Evolutionary conservation across 2,113 vertebrate genomes (phyloP).

Genomic region (Synchiropus splendidus): DNA sequence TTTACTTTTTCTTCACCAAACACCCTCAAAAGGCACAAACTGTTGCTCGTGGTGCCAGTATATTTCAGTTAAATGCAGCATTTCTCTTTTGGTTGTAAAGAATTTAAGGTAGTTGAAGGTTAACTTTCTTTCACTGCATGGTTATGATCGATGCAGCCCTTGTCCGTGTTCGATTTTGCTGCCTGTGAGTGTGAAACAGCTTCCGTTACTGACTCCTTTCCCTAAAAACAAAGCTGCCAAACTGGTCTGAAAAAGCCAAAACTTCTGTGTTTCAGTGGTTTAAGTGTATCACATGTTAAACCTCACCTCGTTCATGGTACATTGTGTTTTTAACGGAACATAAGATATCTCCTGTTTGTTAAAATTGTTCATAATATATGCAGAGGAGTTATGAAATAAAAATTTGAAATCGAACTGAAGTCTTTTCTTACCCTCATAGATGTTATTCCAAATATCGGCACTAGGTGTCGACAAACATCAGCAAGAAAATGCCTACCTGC

Average conservation of each 20-base stretch:
- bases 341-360: conserved; percentile 46
- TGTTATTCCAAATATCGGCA: no score
- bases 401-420: no score
- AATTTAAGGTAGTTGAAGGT: no score
- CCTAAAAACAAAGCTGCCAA: conserved; percentile 55
- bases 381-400: conserved; percentile 51
- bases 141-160: conserved; percentile 11
- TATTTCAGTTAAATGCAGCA: conserved; percentile 3
- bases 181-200: conserved; percentile 30
- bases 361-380: conserved; percentile 54
- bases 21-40: conserved; percentile 17
- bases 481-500: no score
- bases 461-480: no score
- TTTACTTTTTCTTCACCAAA: neutral
- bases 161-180: conserved; percentile 14
- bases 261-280: conserved; percentile 49
- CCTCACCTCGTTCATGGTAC: conserved; percentile 56
- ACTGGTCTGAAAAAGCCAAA: conserved; percentile 57
- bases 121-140: conserved; percentile 25
- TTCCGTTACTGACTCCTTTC: conserved; percentile 32
- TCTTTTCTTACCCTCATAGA: no score
- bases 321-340: conserved; percentile 52
- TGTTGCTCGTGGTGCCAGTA: conserved; percentile 1
- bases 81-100: neutral
- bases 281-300: conserved; percentile 58